Percentiles rank a stretch among this genome's conserved stretches.
phyloP scores from a whole-genome alignment of 2,797 vertebrate species.

The Tympanoctomys barrerae region DNA sequence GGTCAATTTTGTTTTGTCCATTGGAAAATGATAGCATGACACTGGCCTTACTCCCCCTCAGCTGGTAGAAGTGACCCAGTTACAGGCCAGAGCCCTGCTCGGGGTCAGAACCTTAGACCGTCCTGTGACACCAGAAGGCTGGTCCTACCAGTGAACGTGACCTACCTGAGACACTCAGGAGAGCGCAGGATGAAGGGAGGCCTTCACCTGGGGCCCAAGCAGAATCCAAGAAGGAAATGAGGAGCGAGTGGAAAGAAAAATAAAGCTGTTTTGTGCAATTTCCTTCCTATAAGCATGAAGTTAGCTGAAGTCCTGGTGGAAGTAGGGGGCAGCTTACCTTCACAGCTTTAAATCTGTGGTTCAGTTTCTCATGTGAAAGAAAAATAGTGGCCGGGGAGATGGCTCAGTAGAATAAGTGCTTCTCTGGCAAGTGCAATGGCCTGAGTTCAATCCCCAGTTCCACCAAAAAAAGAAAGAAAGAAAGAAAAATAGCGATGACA shows the following conservation, averaged over 20 bases:
- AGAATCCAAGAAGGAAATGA: background rate
- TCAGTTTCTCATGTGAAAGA: background rate
- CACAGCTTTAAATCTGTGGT: background rate
- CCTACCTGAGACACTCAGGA: background rate
- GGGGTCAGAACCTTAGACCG: background rate
- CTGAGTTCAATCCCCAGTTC: too few relatives aligned
- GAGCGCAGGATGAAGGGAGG: background rate
- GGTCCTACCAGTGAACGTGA: fast-evolving
- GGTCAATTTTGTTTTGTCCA: background rate
- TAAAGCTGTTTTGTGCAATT: constrained; percentile 12
- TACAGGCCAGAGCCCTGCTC: background rate
- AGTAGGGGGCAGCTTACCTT: background rate
- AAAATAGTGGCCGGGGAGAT: background rate
- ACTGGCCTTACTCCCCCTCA: constrained; percentile 20
- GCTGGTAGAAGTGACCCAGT: background rate
- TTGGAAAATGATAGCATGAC: constrained; percentile 27
- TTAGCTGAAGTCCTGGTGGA: background rate
- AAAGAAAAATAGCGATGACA: background rate
- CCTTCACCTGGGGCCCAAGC: background rate
- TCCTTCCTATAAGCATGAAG: background rate
- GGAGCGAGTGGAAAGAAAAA: background rate
- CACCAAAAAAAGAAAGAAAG: too few relatives aligned
- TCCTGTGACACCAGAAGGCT: too few relatives aligned
- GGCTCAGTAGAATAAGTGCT: too few relatives aligned
- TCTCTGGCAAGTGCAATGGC: too few relatives aligned